A percentile compares a stretch with the other conserved stretches of the same genome.
These are phyloP conservation scores for Cairina moschata DNA, from an alignment of 2,113 vertebrate species.

Conservation along the genomic window DNA sequence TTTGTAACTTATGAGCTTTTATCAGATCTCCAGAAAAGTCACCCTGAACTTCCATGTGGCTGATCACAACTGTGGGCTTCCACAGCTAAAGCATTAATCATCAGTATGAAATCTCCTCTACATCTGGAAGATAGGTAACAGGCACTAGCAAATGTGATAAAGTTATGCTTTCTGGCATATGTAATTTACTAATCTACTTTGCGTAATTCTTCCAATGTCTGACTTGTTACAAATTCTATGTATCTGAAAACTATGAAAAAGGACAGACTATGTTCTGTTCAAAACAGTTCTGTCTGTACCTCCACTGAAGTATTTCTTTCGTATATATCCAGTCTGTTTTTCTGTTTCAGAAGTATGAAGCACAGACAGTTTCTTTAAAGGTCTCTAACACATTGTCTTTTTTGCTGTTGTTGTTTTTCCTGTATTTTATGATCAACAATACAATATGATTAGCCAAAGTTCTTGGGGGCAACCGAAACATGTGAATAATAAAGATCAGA, in stretches of 20 bases:
- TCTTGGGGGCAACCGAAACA: constrained; percentile 13
- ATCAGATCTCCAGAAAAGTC: not conserved
- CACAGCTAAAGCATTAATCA: not conserved
- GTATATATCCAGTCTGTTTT: not conserved
- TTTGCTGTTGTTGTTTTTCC: not conserved
- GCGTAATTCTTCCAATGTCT: not conserved
- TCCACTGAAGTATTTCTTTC: not conserved
- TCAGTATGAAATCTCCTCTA: not conserved
- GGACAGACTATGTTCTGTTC: not conserved
- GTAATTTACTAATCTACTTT: not conserved
- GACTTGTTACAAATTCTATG: not conserved
- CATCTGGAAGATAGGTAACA: not conserved
- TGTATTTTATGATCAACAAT: constrained; percentile 3
- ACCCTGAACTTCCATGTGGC: not conserved
- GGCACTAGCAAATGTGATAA: not conserved
- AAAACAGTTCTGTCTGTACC: not conserved
- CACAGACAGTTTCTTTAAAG: not conserved
- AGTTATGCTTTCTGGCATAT: not conserved
- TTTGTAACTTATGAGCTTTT: not conserved
- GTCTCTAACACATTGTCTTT: not conserved
- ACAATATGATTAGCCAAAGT: not conserved
- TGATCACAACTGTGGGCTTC: not conserved
- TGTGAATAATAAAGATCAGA: constrained; percentile 10
- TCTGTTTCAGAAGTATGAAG: not conserved
- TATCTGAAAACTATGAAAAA: not conserved